phyloP scores from a whole-genome alignment of 2,797 vertebrate species.

The Columba guinea region DNA sequence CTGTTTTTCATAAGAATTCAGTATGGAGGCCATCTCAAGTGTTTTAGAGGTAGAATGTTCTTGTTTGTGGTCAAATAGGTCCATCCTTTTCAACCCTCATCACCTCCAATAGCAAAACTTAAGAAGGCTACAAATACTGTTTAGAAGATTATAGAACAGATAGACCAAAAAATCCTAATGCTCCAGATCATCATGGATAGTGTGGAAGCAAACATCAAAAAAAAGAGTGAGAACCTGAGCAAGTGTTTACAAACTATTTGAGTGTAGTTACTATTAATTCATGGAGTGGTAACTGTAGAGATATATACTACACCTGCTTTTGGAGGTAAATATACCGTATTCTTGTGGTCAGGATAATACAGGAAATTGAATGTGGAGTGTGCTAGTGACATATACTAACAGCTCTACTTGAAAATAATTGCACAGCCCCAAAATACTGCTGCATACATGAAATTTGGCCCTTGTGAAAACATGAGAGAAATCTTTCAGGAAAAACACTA shows the following conservation, averaged over 20 bases:
- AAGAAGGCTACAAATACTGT: background rate
- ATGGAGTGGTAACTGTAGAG: background rate
- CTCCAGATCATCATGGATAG: background rate
- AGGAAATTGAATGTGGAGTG: background rate
- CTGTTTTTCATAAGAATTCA: background rate
- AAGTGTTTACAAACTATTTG: background rate
- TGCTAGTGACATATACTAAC: background rate
- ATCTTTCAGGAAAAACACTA: background rate
- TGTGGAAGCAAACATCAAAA: background rate
- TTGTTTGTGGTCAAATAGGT: background rate
- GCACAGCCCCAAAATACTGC: background rate
- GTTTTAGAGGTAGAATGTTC: background rate
- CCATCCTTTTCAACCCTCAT: background rate
- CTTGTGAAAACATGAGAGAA: background rate
- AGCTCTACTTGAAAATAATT: background rate
- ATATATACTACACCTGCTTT: background rate
- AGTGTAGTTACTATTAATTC: background rate
- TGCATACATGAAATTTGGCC: fast-evolving
- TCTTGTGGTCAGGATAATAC: background rate
- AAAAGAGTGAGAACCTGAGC: background rate
- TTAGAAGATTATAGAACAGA: background rate
- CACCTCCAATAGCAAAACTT: background rate
- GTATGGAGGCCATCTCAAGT: background rate
- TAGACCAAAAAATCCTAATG: background rate
- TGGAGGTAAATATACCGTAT: background rate